These are phyloP conservation scores for Acrocyrtus sp. DNA, from an alignment of 2,888 invertebrate species.

Conservation along the genomic window DNA sequence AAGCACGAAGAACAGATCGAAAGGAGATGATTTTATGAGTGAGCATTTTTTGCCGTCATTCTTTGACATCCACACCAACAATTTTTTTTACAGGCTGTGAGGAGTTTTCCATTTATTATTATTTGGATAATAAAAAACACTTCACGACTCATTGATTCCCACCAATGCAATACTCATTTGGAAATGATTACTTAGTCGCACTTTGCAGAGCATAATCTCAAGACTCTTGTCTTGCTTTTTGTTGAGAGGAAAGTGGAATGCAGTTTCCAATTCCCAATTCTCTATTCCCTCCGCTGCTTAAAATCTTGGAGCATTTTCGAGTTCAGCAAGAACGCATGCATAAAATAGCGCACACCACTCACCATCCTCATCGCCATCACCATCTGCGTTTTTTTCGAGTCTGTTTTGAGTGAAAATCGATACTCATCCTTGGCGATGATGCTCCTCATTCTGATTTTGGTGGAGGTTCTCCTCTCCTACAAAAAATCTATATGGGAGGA, in stretches of 20 bases:
- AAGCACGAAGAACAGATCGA: neutral
- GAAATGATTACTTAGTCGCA: conserved; percentile 34
- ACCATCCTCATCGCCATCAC: too few species aligned
- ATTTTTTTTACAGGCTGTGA: conserved; percentile 32
- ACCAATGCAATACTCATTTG: conserved; percentile 34
- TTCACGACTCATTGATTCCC: conserved; percentile 40
- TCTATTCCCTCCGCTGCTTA: too few species aligned
- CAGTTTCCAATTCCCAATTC: too few species aligned
- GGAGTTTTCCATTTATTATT: conserved; percentile 36
- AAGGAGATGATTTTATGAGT: conserved; percentile 22
- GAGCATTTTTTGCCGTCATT: conserved; percentile 26
- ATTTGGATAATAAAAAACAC: conserved; percentile 39
- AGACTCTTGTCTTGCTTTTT: too few species aligned
- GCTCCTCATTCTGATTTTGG: neutral
- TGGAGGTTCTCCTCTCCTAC: neutral
- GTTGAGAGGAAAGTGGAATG: too few species aligned
- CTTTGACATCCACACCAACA: conserved; percentile 17
- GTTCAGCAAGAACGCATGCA: too few species aligned
- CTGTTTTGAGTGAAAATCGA: neutral
- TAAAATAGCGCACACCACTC: too few species aligned
- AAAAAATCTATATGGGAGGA: too few species aligned
- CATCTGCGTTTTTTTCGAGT: too few species aligned
- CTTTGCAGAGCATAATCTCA: conserved; percentile 31
- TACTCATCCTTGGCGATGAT: neutral
- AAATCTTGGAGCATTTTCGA: too few species aligned